Evolutionary conservation across 2,797 vertebrate genomes (phyloP), one percentile per base, ranked within the genome.

Genomic region (Coccyzus lansbergi): DNA sequence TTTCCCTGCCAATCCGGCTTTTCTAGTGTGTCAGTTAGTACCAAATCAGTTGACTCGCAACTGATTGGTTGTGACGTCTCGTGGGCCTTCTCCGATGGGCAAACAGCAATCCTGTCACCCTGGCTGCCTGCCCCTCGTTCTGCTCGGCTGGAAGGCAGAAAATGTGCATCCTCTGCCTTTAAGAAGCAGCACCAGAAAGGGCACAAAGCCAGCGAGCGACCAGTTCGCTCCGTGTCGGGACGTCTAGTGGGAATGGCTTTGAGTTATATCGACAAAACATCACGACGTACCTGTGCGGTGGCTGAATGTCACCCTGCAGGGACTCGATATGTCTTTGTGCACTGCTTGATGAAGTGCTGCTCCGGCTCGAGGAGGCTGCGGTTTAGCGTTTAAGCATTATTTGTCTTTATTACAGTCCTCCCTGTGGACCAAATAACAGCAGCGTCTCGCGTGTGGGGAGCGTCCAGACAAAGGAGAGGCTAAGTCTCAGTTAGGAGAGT

Each of bases 1-100:
- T 90, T 88, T 90, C 68, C 56, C 60, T 90, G 79, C 49, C 64
- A 70, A 13, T 63, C 38, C 60, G 60, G 29, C 40, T 91, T 89
- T 77, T 46, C 63, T 77, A 31, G 18, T 8, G 11, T 79, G 76
- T 36, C 78, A 59, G 53, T 88, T 62, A 24, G 60, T 52, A 58
- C 38, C 21, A 20, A 70, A 63, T 87, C 67, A 40, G 7, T 53
- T 1, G 22, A 9, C 62, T 74, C 0, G 5, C 10, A 38, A 6
- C 62, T 52, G 70, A 84, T 84, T 10, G 64, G 75, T 52, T 78
- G 48, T 84, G 83, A 69, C 12, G 1, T 90, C 76, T 63, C 2
- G 0, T 12, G 29, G 38, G 80, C 58, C 58, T 85, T 48, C 42
- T 26, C 29, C 70, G 78, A 46, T 0, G 4, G 55, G 20, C 58